phyloP scores from a whole-genome alignment of 2,888 invertebrate species.

The Lasius platythorax region DNA sequence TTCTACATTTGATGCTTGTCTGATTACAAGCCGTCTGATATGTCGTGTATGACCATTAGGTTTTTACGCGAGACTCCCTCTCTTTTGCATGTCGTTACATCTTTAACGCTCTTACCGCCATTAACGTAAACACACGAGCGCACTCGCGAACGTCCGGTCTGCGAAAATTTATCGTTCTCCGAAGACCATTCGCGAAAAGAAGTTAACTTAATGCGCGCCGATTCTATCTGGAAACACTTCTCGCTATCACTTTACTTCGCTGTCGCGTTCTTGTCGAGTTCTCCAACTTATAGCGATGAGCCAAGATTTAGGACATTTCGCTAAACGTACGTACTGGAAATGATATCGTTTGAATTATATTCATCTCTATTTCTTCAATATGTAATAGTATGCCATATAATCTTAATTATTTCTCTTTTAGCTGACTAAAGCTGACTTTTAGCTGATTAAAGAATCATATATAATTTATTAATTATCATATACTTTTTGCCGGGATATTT shows the following conservation, averaged over 20 bases:
- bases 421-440: too few relatives aligned
- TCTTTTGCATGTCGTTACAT: slow-evolving; percentile 49
- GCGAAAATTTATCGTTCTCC: slow-evolving; percentile 48
- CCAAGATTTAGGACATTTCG: not conserved
- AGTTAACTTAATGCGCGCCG: slow-evolving; percentile 9
- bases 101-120: slow-evolving; percentile 2
- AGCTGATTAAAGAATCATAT: not conserved
- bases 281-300: not conserved
- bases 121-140: slow-evolving; percentile 8
- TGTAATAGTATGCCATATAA: not conserved
- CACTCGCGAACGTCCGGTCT: slow-evolving; percentile 38
- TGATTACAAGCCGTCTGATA: slow-evolving; percentile 35
- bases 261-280: not conserved
- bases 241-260: slow-evolving; percentile 14
- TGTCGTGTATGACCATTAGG: slow-evolving; percentile 36
- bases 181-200: slow-evolving; percentile 14
- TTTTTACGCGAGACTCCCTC: slow-evolving; percentile 34
- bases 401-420: not conserved
- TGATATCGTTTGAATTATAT: not conserved
- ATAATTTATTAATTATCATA: not conserved
- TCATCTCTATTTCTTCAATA: not conserved
- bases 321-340: not conserved
- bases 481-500: not conserved
- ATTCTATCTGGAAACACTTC: not conserved
- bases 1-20: slow-evolving; percentile 42